These are phyloP conservation scores for Aphidius colemani DNA, from an alignment of 2,888 invertebrate species.

Conservation along the genomic window DNA sequence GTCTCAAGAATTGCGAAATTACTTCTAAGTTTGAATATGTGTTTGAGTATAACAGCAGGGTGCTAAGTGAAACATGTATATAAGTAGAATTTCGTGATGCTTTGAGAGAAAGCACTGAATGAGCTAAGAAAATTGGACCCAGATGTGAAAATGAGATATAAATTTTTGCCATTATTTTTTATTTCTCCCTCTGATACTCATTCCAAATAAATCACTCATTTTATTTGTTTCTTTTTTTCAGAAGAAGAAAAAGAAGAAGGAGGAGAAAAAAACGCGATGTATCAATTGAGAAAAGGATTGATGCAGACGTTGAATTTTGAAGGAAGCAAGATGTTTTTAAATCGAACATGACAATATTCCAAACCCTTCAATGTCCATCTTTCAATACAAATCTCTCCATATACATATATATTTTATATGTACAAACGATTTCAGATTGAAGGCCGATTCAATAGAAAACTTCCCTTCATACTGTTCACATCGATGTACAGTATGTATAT, in stretches of 20 bases:
- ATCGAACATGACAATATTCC: no score
- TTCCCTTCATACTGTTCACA: background rate
- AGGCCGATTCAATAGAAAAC: constrained; percentile 47
- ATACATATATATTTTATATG: background rate
- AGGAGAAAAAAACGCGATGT: background rate
- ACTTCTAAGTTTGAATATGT: background rate
- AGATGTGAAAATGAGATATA: constrained; percentile 46
- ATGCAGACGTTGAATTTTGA: background rate
- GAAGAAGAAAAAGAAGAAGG: no score
- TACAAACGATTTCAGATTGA: constrained; percentile 42
- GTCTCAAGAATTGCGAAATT: background rate
- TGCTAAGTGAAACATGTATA: constrained; percentile 6
- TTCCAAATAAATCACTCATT: no score
- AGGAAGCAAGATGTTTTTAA: no score
- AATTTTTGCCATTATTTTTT: no score
- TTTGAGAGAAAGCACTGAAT: background rate
- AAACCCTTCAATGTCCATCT: background rate
- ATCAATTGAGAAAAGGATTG: background rate
- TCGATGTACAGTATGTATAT: constrained; percentile 12
- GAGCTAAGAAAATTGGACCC: constrained; percentile 47
- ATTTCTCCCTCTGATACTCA: no score
- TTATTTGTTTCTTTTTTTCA: background rate
- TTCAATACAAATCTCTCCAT: constrained; percentile 3
- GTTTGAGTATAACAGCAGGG: constrained; percentile 3
- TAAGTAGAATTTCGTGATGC: background rate